Evolutionary conservation across 2,113 vertebrate genomes (phyloP).

Genomic region (Eonycteris spelaea): DNA sequence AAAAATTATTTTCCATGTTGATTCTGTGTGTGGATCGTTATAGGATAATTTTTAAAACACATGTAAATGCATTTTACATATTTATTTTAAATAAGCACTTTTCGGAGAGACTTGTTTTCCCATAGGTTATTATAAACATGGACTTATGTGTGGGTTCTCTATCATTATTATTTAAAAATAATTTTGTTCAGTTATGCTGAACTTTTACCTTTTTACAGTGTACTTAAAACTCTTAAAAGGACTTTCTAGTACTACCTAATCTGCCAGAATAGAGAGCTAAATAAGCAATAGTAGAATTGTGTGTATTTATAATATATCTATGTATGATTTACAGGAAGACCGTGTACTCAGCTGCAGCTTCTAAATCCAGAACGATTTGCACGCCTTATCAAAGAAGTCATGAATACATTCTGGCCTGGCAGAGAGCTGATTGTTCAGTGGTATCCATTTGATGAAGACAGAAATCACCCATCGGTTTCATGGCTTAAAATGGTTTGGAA

Average conservation of each 20-base stretch:
- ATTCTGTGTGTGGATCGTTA: not conserved
- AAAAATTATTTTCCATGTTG: not conserved
- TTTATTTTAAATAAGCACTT: slow-evolving; percentile 50
- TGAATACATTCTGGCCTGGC: slow-evolving; percentile 89
- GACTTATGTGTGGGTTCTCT: not conserved
- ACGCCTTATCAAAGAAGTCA: slow-evolving; percentile 94
- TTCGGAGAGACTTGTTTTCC: slow-evolving; percentile 17
- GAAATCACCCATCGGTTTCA: slow-evolving; percentile 89
- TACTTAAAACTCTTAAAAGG: not conserved
- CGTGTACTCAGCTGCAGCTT: slow-evolving; percentile 95
- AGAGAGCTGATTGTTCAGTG: slow-evolving; percentile 93
- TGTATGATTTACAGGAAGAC: slow-evolving; percentile 89
- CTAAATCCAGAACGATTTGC: slow-evolving; percentile 94
- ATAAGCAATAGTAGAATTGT: not conserved
- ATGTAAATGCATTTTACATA: not conserved
- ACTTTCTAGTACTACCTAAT: not conserved
- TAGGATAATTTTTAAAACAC: slow-evolving; percentile 14
- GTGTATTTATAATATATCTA: slow-evolving; percentile 30
- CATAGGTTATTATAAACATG: not conserved
- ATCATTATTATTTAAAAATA: not conserved
- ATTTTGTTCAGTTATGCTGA: not conserved
- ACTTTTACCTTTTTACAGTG: not conserved
- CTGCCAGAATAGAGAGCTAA: not conserved
- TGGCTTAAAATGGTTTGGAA: slow-evolving; percentile 98
- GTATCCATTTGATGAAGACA: slow-evolving; percentile 89